A percentile compares a stretch with the other conserved stretches of the same genome.
Evolutionary conservation across 2,113 vertebrate species (phyloP).

Genomic region (Clarias magur): DNA sequence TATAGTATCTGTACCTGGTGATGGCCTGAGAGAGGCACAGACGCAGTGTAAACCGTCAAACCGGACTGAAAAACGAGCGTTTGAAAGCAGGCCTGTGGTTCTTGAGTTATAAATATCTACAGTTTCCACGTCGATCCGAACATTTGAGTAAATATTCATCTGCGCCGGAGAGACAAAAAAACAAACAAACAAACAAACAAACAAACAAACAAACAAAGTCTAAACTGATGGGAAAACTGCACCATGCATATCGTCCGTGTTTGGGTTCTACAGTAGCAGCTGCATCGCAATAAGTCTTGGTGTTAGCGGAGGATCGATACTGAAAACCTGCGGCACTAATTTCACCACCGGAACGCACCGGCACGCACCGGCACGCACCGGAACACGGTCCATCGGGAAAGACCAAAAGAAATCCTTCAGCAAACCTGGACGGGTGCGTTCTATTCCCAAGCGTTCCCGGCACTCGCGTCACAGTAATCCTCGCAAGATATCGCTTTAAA

Average conservation of each 20-base stretch:
- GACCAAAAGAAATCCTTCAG: slow-evolving; percentile 10
- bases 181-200: background rate
- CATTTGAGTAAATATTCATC: slow-evolving; percentile 22
- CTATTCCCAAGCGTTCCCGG: slow-evolving; percentile 35
- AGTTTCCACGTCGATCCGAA: slow-evolving; percentile 16
- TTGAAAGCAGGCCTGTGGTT: slow-evolving; percentile 34
- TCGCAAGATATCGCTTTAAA: slow-evolving; percentile 54
- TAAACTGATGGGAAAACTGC: slow-evolving; percentile 24
- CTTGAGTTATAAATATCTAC: slow-evolving; percentile 37
- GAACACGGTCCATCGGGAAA: background rate
- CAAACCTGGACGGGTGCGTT: slow-evolving; percentile 22
- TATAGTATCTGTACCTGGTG: slow-evolving; percentile 33
- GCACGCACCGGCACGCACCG: slow-evolving; percentile 30
- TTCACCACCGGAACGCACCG: slow-evolving; percentile 44
- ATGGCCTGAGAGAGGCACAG: slow-evolving; percentile 32
- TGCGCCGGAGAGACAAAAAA: background rate
- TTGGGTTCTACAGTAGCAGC: slow-evolving; percentile 22
- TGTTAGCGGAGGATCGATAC: slow-evolving; percentile 38
- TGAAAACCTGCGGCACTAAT: slow-evolving; percentile 50
- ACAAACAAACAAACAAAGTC: too few species aligned
- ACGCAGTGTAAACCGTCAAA: slow-evolving; percentile 34
- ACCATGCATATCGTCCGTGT: slow-evolving; percentile 47
- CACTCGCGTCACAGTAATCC: slow-evolving; percentile 49
- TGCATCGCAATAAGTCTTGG: slow-evolving; percentile 31
- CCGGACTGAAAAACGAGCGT: slow-evolving; percentile 25